A percentile compares a stretch with the other conserved stretches of the same genome.
phyloP scores from a whole-genome alignment of 2,797 vertebrate species.

The Hippoglossus hippoglossus region DNA sequence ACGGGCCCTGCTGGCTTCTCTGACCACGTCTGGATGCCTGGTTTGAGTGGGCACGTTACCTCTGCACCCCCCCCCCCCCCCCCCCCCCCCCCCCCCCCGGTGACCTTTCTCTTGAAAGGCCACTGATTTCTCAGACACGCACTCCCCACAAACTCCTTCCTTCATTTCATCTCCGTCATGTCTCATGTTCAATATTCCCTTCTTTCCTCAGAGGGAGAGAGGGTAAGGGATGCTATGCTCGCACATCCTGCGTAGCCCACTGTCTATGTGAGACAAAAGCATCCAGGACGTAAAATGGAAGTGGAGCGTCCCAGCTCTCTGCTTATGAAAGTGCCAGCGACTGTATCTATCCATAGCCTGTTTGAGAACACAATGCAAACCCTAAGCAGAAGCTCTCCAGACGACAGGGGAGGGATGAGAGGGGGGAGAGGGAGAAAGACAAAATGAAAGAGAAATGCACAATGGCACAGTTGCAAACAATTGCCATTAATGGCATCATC shows the following conservation, averaged over 20 bases:
- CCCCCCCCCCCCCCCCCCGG: constrained; percentile 1
- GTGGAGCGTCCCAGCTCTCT: constrained; percentile 44
- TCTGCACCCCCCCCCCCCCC: constrained; percentile 20
- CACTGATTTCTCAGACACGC: not conserved
- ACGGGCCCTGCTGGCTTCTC: not conserved
- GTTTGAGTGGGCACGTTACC: constrained; percentile 23
- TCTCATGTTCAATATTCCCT: constrained; percentile 12
- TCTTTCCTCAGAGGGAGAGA: constrained; percentile 1
- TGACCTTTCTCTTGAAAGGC: constrained; percentile 17
- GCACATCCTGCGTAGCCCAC: constrained; percentile 25
- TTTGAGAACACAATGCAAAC: constrained; percentile 52
- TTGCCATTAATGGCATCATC: constrained; percentile 80
- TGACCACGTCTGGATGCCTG: constrained; percentile 23
- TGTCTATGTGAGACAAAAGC: constrained; percentile 66
- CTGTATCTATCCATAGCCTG: constrained; percentile 49
- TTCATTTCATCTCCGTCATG: constrained; percentile 32
- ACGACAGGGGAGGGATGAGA: constrained; percentile 49
- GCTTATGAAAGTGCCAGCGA: constrained; percentile 35
- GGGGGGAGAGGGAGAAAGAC: constrained; percentile 15
- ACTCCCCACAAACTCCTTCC: constrained; percentile 2
- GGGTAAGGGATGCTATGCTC: constrained; percentile 18
- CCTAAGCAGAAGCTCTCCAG: constrained; percentile 34
- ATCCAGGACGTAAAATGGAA: constrained; percentile 58
- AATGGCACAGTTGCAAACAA: constrained; percentile 68
- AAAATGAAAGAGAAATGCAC: constrained; percentile 53